phyloP scores from a whole-genome alignment of 2,888 invertebrate species.

The Netelia melanura region DNA sequence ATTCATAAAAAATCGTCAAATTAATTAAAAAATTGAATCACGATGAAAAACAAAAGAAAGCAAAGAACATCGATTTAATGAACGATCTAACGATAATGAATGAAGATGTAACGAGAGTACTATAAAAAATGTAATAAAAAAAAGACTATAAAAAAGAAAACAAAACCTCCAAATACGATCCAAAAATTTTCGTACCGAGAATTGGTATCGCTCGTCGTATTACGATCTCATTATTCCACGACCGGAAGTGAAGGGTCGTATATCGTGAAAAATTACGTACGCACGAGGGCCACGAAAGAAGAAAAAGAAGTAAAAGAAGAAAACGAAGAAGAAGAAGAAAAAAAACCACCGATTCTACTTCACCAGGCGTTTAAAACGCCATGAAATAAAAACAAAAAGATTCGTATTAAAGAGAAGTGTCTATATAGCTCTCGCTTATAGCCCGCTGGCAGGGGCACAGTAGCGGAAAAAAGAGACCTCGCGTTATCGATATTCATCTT shows the following conservation, averaged over 20 bases:
- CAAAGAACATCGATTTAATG: too few species aligned
- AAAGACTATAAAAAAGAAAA: conserved; percentile 17
- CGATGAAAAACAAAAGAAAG: too few species aligned
- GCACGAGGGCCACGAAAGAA: neutral
- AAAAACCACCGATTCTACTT: conserved; percentile 30
- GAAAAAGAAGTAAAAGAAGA: neutral
- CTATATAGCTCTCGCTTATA: neutral
- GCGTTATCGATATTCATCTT: conserved; percentile 66
- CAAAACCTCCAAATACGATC: neutral
- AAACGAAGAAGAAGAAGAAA: neutral
- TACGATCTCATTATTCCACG: conserved; percentile 17
- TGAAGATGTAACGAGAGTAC: too few species aligned
- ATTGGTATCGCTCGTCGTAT: neutral
- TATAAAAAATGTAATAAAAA: neutral
- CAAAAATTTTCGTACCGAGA: neutral
- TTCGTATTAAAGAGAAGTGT: too few species aligned
- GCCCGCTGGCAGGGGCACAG: conserved; percentile 24
- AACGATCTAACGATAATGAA: too few species aligned
- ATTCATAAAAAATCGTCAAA: too few species aligned
- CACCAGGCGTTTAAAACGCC: conserved; percentile 10
- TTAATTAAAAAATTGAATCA: too few species aligned
- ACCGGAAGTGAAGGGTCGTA: conserved; percentile 11
- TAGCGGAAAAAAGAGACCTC: conserved; percentile 46
- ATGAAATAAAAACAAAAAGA: conserved; percentile 9
- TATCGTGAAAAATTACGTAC: conserved; percentile 25